A percentile compares a stretch with the other conserved stretches of the same genome.
phyloP scores from a whole-genome alignment of 2,888 invertebrate genomes.

The Scelioninae gen. 1 region DNA sequence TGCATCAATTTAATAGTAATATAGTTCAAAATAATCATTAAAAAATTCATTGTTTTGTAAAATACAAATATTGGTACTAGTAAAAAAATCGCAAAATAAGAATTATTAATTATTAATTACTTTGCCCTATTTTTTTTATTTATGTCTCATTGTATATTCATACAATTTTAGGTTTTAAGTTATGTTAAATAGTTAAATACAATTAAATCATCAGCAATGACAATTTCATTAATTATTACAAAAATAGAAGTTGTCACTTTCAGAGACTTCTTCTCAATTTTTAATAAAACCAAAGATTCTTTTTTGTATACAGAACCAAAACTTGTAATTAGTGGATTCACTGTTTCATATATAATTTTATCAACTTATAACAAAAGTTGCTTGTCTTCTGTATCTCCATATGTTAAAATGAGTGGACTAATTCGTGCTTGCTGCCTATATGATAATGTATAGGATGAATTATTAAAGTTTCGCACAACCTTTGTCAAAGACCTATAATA shows the following conservation, averaged over 20 bases:
- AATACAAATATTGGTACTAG: too few species aligned
- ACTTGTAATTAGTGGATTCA: constrained; percentile 15
- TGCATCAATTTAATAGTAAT: too few species aligned
- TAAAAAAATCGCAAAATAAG: too few species aligned
- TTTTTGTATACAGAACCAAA: constrained; percentile 13
- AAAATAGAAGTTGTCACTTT: background rate
- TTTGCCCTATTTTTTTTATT: too few species aligned
- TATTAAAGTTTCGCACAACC: constrained; percentile 34
- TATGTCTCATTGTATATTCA: too few species aligned
- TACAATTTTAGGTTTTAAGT: too few species aligned
- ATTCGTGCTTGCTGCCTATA: constrained; percentile 33
- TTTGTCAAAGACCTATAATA: constrained; percentile 15
- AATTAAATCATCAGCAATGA: background rate
- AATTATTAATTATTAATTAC: too few species aligned
- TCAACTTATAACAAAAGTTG: constrained; percentile 60
- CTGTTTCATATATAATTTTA: constrained; percentile 47
- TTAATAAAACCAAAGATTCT: constrained; percentile 1
- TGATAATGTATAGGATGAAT: constrained; percentile 31
- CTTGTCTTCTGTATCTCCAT: constrained; percentile 24
- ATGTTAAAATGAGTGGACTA: constrained; percentile 62
- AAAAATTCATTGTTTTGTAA: too few species aligned
- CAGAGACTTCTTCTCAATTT: too few species aligned
- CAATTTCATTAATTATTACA: constrained; percentile 9
- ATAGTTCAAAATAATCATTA: too few species aligned
- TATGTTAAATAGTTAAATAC: constrained; percentile 1